Conservation (phyloP, 1,140 invertebrate genomes). For the Octopus bimaculoides region DNA sequence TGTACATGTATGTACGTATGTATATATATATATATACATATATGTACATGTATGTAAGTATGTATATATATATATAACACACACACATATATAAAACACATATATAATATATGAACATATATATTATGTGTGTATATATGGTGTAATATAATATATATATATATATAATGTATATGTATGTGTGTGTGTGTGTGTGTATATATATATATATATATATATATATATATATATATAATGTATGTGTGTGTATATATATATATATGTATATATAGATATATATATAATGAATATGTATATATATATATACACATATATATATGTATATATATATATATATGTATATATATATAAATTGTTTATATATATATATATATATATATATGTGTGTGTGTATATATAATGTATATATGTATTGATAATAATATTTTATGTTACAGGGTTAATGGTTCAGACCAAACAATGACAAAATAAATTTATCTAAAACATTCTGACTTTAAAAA, state of each 20-base stretch:
- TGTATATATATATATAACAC: background rate
- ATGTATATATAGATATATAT: background rate
- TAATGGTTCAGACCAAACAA: background rate
- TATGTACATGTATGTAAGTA: background rate
- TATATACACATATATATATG: background rate
- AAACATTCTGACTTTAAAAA: background rate
- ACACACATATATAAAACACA: background rate
- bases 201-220: background rate
- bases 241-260: background rate
- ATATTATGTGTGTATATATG: background rate
- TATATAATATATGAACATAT: background rate
- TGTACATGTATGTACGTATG: background rate
- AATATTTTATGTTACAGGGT: background rate
- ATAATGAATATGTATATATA: constrained; percentile 1
- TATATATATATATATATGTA: constrained; percentile 2
- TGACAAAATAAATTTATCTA: background rate
- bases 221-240: background rate
- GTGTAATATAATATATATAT: background rate
- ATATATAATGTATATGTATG: background rate
- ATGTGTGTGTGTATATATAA: background rate
- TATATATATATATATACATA: background rate
- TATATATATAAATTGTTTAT: background rate
- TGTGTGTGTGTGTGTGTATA: background rate
- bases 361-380: constrained; percentile 4
- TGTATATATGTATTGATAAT: background rate